These are phyloP conservation scores for Hormaphis cornu DNA, from an alignment of 1,140 invertebrate species.

Conservation along the genomic window DNA sequence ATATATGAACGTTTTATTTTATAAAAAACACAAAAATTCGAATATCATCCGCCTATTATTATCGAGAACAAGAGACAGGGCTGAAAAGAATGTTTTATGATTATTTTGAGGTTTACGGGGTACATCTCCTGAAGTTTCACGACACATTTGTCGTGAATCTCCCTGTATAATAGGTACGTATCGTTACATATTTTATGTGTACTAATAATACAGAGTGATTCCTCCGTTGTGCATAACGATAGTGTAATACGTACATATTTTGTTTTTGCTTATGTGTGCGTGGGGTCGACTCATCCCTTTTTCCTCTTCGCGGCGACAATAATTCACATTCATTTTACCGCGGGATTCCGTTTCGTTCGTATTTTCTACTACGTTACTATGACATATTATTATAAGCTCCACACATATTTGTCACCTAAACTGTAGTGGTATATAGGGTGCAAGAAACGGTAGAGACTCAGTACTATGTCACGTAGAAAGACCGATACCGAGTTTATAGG, in stretches of 20 bases:
- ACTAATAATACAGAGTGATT: slow-evolving; percentile 22
- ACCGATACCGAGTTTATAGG: too few relatives aligned
- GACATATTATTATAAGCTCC: not conserved
- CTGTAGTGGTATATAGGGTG: not conserved
- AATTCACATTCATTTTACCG: not conserved
- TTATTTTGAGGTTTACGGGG: too few relatives aligned
- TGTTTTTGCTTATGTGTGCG: not conserved
- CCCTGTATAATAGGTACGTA: not conserved
- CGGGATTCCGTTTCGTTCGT: not conserved
- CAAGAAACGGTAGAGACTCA: not conserved
- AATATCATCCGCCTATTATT: too few relatives aligned
- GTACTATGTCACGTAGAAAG: too few relatives aligned
- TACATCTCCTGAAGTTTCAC: too few relatives aligned
- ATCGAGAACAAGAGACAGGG: too few relatives aligned
- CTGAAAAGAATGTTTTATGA: too few relatives aligned
- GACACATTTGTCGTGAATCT: not conserved
- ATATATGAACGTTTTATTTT: too few relatives aligned
- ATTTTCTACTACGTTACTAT: not conserved
- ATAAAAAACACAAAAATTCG: too few relatives aligned
- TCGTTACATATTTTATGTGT: not conserved
- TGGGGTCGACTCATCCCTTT: not conserved
- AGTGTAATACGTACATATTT: too few relatives aligned
- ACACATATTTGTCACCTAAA: not conserved
- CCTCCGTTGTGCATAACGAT: not conserved
- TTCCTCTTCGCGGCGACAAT: not conserved